phyloP scores from a whole-genome alignment of 1,140 invertebrate species.

The Portunus trituberculatus region DNA sequence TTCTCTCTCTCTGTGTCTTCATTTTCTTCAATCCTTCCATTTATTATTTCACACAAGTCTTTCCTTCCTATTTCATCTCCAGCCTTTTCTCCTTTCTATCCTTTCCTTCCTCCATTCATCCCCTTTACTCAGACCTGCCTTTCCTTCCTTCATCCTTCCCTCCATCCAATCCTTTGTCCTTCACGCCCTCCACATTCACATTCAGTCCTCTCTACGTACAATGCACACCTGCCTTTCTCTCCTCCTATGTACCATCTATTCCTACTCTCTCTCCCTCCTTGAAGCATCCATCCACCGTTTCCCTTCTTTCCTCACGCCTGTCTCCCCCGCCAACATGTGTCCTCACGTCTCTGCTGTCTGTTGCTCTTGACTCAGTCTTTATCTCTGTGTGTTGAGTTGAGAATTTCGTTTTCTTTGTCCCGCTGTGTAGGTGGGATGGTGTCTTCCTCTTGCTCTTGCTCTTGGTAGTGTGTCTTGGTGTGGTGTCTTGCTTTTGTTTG shows the following conservation, averaged over 20 bases:
- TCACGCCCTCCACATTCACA: background rate
- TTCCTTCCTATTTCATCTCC: background rate
- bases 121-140: background rate
- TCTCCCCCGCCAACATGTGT: background rate
- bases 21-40: no score
- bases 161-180: background rate
- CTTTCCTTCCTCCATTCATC: conserved; percentile 54
- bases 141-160: background rate
- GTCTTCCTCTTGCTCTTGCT: background rate
- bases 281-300: background rate
- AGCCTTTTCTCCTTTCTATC: background rate
- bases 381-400: background rate
- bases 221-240: background rate
- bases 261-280: background rate
- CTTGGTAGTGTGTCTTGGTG: no score
- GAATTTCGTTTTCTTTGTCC: background rate
- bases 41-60: background rate
- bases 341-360: background rate
- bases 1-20: no score
- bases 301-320: background rate
- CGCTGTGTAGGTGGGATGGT: background rate
- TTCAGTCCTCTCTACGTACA: background rate
- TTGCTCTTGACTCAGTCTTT: background rate
- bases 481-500: background rate
- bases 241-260: background rate